Evolutionary conservation across 1,140 invertebrate genomes (phyloP), one percentile per base, ranked within the genome.

Genomic region (Stegodyphus dumicola): DNA sequence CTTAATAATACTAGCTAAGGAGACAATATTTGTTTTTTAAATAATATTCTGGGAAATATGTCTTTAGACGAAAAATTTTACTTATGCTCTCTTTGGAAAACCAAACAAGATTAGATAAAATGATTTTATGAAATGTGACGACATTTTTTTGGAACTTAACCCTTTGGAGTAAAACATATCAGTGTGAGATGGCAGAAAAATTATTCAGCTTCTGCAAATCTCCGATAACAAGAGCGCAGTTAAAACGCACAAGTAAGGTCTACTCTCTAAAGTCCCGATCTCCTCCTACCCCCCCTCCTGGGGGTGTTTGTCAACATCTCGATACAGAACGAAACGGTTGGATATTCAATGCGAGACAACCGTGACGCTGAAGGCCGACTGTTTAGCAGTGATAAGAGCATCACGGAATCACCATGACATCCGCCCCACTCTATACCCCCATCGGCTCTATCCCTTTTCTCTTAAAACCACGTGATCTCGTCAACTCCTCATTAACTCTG

Each of bases 221-320:
- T n/a, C 78, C 69, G 78, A 81, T 81, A 81, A 81, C 69, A 65
- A 73, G 78, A 33, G 33, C 3, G 33, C 33, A 33, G 33, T 33
- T 33, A 33, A 33, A 33, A 33, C 18, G 67, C 17, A 18, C 17
- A 15, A 17, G 67, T 15, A n/a, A 52, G 48, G 53, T n/a, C 66
- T 78, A 15, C 52, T 9, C 56, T 77, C 60, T 77, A 18, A 49
- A 65, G 17, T 65, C 33, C 13, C 60, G 56, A 77, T 65, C 13
- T 13, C 5, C 18, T 33, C 56, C 56, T 15, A 18, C 51, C 51
- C 52, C 51, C 18, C 53, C 73, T 77, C 60, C 13, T 65, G 66
- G 78, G 78, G 78, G 56, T 81, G 78, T 81, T 81, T 81, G 78
- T 81, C 78, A 81, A 81, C 78, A 81, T 81, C 69, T 56, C 78